Percentiles rank a stretch among this genome's conserved stretches.
These are phyloP conservation scores for Cataglyphis hispanica DNA, from an alignment of 1,140 invertebrate species.

Conservation along the genomic window DNA sequence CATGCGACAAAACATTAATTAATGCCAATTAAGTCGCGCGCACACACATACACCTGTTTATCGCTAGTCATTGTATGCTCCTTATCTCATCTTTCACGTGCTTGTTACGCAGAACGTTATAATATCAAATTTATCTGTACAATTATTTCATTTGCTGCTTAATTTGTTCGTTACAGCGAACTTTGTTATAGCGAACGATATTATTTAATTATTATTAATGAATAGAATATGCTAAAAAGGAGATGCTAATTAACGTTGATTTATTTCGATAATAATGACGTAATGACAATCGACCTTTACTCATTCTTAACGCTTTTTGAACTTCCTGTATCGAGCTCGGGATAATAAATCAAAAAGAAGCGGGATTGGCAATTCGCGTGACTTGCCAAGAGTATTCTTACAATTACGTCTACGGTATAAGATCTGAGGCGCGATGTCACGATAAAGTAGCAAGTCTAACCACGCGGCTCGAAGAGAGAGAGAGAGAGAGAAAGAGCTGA, in stretches of 20 bases:
- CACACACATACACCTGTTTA: neutral
- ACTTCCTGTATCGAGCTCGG: neutral
- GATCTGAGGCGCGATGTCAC: constrained; percentile 15
- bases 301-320: neutral
- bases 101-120: constrained; percentile 6
- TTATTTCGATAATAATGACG: neutral
- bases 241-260: constrained; percentile 3
- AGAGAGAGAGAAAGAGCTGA: neutral
- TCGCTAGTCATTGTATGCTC: constrained; percentile 31
- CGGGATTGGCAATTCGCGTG: constrained; percentile 47
- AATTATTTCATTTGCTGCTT: constrained; percentile 20
- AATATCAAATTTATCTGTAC: constrained; percentile 10
- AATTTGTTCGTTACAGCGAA: neutral
- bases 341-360: constrained; percentile 39
- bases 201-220: constrained; percentile 16
- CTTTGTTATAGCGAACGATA: constrained; percentile 3
- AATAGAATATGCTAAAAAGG: neutral
- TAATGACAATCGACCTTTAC: neutral
- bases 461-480: neutral
- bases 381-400: constrained; percentile 34
- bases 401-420: constrained; percentile 39
- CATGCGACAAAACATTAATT: constrained; percentile 64
- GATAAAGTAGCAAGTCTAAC: constrained; percentile 34
- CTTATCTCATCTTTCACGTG: constrained; percentile 16
- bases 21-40: constrained; percentile 57